Evolutionary conservation across 1,140 invertebrate species (phyloP).

Genomic region (Lutraria rhynchaena): DNA sequence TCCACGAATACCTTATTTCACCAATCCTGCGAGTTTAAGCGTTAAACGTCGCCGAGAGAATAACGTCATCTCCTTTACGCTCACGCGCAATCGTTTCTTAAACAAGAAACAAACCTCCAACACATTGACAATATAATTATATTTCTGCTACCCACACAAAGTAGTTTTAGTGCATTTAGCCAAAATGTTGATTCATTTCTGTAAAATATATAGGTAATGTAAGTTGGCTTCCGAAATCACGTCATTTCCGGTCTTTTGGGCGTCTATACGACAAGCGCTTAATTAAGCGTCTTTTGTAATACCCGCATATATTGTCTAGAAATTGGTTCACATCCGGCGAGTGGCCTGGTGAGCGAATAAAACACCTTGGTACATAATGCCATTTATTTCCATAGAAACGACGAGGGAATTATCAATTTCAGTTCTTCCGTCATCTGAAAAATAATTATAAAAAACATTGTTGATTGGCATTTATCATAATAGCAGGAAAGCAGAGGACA

Average conservation of each 20-base stretch:
- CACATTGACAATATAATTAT: no score
- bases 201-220: background rate
- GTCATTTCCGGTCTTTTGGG: background rate
- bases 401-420: conserved; percentile 93
- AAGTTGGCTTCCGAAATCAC: background rate
- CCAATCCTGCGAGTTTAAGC: no score
- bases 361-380: conserved; percentile 85
- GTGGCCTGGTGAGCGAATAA: conserved; percentile 82
- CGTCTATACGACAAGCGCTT: background rate
- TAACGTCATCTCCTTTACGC: no score
- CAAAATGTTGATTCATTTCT: conserved; percentile 3
- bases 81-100: no score
- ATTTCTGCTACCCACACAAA: no score
- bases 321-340: conserved; percentile 63
- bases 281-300: background rate
- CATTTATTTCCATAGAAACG: conserved; percentile 98
- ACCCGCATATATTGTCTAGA: conserved; percentile 1
- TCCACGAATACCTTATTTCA: no score
- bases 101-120: no score
- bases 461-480: no score
- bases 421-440: conserved; percentile 84
- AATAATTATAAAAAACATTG: no score
- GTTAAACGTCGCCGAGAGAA: no score
- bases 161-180: no score
- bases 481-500: no score